Evolutionary conservation across 2,113 vertebrate species (phyloP), one percentile per base, ranked within the genome.

Genomic region (Lophius piscatorius): DNA sequence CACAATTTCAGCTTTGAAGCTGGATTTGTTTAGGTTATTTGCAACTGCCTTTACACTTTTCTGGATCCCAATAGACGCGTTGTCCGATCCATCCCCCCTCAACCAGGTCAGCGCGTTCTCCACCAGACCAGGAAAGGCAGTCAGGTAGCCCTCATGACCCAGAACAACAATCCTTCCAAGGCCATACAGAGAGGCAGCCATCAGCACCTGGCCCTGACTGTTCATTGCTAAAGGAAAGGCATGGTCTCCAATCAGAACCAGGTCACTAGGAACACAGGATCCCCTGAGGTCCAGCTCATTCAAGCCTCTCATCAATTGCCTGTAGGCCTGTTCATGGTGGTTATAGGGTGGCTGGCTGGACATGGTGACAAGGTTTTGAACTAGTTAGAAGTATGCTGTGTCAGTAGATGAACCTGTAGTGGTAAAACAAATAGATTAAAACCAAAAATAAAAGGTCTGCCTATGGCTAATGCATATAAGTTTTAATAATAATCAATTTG

Each of bases 91-190:
- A 16, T 87, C 86, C n/a, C 92, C 89, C 51, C 81, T 88, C 35
- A 98, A 93, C 95, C 95, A 97, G 2, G 68, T 72, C 44, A 95
- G 40, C 2, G 90, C 91, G 4, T 96, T 98, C 63, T 89, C 83
- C 40, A 98, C 76, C 50, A 97, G 88, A 41, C 38, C 52, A 3
- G 89, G 87, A 48, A 95, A 82, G 8, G 69, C 3, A 0, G 77
- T 81, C 70, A 97, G 46, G 77, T 94, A 94, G 49, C 10, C 54
- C 47, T 95, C 93, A 2, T 96, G 95, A 24, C 93, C 90, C 61
- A 94, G 54, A 0, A 94, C 92, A 35, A 98, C 92, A 46, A 97
- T 86, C 18, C 87, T 89, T 29, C 95, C 94, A 16, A 78, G 61
- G 28, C 94, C 94, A 0, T 93, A 87, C 24, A 76, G 63, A 18